Evolutionary conservation across 2,888 invertebrate genomes (phyloP).

Genomic region (Junonia oenone): DNA sequence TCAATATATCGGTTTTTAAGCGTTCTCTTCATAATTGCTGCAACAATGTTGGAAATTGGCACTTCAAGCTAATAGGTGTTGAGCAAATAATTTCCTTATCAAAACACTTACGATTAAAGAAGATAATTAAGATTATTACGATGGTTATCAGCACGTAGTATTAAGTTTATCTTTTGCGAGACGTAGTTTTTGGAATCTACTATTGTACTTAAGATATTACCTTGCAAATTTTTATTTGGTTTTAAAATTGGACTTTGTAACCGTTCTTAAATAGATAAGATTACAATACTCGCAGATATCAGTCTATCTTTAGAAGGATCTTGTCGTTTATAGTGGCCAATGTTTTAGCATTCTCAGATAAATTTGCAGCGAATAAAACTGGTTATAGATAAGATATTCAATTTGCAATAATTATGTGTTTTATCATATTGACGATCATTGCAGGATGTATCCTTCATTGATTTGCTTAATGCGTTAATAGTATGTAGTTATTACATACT

Average conservation of each 20-base stretch:
- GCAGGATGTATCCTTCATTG: neutral
- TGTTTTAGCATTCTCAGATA: neutral
- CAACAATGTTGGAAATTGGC: slow-evolving; percentile 6
- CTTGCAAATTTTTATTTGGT: neutral
- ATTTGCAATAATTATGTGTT: neutral
- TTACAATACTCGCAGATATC: neutral
- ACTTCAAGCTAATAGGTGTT: no score
- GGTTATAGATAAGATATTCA: neutral
- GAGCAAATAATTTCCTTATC: slow-evolving; percentile 3
- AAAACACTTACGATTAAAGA: neutral
- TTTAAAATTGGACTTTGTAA: neutral
- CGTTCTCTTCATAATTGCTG: neutral
- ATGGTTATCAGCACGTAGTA: neutral
- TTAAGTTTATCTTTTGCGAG: no score
- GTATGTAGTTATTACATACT: neutral
- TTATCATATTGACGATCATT: neutral
- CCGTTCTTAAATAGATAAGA: neutral
- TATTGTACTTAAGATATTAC: neutral
- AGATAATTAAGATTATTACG: neutral
- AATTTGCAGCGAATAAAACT: neutral
- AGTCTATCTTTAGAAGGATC: neutral
- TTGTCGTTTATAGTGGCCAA: neutral
- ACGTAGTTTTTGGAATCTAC: neutral
- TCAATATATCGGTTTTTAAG: slow-evolving; percentile 3
- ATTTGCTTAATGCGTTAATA: neutral